Conservation (phyloP, 1,140 invertebrate genomes). For the Saccostrea cuccullata region DNA sequence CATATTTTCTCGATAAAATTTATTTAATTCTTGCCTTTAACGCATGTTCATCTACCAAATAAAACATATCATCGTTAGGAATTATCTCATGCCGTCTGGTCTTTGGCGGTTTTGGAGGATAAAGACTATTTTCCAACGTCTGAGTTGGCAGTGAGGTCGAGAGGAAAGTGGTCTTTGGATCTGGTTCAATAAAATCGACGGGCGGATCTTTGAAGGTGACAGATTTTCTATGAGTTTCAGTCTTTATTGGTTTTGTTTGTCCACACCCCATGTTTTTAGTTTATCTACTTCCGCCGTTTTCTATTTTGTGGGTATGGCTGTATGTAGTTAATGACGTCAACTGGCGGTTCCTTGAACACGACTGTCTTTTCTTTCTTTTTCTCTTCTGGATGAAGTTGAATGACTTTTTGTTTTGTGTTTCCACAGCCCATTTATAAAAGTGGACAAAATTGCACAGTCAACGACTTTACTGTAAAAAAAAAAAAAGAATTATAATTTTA, state of each 20-base stretch:
- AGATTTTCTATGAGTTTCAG: conserved; percentile 12
- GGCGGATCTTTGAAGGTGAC: conserved; percentile 36
- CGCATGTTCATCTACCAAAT: conserved; percentile 43
- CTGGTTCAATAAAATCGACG: conserved; percentile 28
- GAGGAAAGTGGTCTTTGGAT: neutral
- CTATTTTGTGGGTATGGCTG: neutral
- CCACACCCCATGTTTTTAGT: neutral
- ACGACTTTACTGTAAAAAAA: too few species aligned
- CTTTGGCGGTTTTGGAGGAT: conserved; percentile 42
- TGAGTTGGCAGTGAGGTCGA: neutral
- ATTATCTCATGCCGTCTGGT: conserved; percentile 39
- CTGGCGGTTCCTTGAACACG: conserved; percentile 27
- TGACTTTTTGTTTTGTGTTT: neutral
- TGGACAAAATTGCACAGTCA: too few species aligned
- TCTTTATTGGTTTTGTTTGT: neutral
- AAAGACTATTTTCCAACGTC: conserved; percentile 13
- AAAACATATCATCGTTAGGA: conserved; percentile 35
- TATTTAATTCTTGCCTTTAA: conserved; percentile 21
- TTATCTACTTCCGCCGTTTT: neutral
- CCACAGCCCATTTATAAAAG: conserved; percentile 24
- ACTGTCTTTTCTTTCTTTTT: conserved; percentile 31
- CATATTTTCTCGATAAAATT: too few species aligned
- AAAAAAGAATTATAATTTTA: too few species aligned
- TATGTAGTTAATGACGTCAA: conserved; percentile 23
- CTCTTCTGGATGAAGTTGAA: neutral